Percentiles rank a stretch among this genome's conserved stretches.
These are phyloP conservation scores for Cyprinodon brontotheroides DNA, from an alignment of 2,113 vertebrate species.

Conservation along the genomic window DNA sequence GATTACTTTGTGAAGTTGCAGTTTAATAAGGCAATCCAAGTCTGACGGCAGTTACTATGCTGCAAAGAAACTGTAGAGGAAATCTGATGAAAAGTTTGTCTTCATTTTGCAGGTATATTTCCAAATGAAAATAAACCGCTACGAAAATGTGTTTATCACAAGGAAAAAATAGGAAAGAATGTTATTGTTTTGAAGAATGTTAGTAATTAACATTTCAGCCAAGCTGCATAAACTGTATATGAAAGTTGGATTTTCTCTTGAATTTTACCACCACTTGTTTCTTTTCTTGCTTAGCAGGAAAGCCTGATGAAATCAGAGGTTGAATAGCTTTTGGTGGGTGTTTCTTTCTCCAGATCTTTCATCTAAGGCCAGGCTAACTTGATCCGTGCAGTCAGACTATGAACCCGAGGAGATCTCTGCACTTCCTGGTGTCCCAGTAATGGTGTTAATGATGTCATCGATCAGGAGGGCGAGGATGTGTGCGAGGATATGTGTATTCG, in stretches of 20 bases:
- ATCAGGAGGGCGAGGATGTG: constrained; percentile 76
- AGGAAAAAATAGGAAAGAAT: constrained; percentile 6
- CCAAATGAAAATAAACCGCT: constrained; percentile 33
- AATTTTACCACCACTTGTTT: constrained; percentile 22
- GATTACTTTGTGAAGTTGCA: constrained; percentile 47
- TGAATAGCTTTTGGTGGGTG: constrained; percentile 56
- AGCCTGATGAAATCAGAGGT: constrained; percentile 57
- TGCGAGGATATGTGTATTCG: constrained; percentile 48
- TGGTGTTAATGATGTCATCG: constrained; percentile 85
- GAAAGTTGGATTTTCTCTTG: constrained; percentile 10
- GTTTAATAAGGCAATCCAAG: constrained; percentile 36
- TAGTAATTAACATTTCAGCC: background rate
- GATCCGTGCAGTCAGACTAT: constrained; percentile 70
- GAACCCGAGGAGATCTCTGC: constrained; percentile 75
- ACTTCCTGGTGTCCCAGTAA: constrained; percentile 81
- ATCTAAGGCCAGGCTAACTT: constrained; percentile 74
- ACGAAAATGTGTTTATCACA: constrained; percentile 25
- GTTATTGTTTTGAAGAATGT: constrained; percentile 15
- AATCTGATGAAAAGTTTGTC: constrained; percentile 56
- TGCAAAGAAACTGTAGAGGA: constrained; percentile 61
- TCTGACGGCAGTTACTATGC: constrained; percentile 44
- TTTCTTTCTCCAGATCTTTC: constrained; percentile 75
- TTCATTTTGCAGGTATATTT: constrained; percentile 8
- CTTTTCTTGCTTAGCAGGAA: constrained; percentile 14
- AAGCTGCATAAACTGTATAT: background rate